Conservation (phyloP, 2,797 vertebrate genomes). For the Periophthalmus magnuspinnatus region DNA sequence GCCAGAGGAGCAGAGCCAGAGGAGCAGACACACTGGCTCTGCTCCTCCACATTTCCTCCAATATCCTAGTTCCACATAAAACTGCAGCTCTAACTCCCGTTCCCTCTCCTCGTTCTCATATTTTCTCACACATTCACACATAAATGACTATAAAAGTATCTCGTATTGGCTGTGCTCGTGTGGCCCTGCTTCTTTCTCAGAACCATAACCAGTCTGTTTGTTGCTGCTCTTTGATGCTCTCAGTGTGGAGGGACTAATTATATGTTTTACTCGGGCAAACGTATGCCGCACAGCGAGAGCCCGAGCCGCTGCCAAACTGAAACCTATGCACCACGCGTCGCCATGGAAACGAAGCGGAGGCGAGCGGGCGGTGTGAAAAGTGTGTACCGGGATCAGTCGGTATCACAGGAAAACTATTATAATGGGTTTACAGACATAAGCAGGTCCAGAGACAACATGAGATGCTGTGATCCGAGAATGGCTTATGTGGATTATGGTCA, state of each 20-base stretch:
- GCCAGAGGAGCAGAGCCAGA: no score
- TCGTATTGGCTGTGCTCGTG: no score
- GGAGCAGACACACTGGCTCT: no score
- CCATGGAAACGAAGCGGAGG: conserved; percentile 58
- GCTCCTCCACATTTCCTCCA: no score
- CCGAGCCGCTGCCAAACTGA: neutral
- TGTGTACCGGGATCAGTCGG: conserved; percentile 11
- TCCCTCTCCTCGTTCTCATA: neutral
- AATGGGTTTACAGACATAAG: neutral
- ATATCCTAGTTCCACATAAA: no score
- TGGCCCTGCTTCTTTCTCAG: neutral
- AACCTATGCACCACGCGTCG: conserved; percentile 38
- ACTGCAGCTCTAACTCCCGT: no score
- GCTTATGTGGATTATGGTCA: no score
- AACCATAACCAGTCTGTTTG: conserved; percentile 26
- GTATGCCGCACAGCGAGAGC: conserved; percentile 42
- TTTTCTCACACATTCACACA: neutral
- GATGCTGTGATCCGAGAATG: neutral
- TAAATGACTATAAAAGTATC: neutral
- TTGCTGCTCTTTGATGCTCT: conserved; percentile 47
- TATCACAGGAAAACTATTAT: conserved; percentile 15
- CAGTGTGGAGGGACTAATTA: conserved; percentile 49
- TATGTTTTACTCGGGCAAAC: conserved; percentile 35
- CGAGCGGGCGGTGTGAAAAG: conserved; percentile 17
- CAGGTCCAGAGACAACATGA: no score